Evolutionary conservation across 2,888 invertebrate species (phyloP).

Genomic region (Caenorhabditis sp.): DNA sequence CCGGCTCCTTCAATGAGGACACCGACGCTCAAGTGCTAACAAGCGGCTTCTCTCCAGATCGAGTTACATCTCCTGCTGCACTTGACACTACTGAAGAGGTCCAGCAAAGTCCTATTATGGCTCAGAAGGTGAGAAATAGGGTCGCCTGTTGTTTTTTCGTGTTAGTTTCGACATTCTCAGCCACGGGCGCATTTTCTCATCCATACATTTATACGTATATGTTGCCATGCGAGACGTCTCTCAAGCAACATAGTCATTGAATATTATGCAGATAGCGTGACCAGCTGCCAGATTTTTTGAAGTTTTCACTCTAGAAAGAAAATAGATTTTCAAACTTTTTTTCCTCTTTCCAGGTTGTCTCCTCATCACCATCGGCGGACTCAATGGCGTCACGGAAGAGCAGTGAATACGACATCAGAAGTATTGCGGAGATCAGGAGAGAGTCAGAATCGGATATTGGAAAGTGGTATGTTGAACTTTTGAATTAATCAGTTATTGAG

Average conservation of each 20-base stretch:
- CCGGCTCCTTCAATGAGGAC: constrained; percentile 30
- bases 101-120: constrained; percentile 50
- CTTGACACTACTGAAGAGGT: constrained; percentile 62
- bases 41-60: constrained; percentile 53
- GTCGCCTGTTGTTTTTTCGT: not conserved
- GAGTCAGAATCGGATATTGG: constrained; percentile 59
- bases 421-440: constrained; percentile 57
- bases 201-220: constrained; percentile 9
- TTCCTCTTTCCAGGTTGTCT: constrained; percentile 31
- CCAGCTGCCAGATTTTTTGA: constrained; percentile 45
- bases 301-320: not conserved
- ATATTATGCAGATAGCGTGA: constrained; percentile 61
- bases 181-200: constrained; percentile 9
- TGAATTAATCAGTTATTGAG: not conserved
- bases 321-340: constrained; percentile 2
- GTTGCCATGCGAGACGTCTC: constrained; percentile 43
- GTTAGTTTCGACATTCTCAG: constrained; percentile 30
- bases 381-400: constrained; percentile 61
- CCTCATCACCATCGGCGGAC: constrained; percentile 39
- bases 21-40: constrained; percentile 58
- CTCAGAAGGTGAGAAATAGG: constrained; percentile 56
- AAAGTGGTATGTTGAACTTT: constrained; percentile 53
- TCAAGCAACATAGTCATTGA: constrained; percentile 38
- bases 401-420: constrained; percentile 63
- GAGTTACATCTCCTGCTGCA: constrained; percentile 62